Evolutionary conservation across 2,113 vertebrate genomes (phyloP).

Genomic region (Heterochromis multidens): DNA sequence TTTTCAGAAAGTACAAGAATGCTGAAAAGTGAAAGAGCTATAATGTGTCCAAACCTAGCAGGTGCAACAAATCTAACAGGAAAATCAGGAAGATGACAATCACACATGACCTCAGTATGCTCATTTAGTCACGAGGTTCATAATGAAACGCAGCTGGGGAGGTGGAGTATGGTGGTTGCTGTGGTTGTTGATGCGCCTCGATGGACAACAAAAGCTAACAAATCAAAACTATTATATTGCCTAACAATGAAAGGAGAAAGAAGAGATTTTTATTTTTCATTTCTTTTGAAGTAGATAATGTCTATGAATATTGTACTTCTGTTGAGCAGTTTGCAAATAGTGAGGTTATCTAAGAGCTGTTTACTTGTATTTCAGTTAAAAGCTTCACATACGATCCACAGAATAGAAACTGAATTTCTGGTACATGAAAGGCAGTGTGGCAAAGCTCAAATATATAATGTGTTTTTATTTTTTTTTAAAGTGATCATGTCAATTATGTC

Average conservation of each 20-base stretch:
- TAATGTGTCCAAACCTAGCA: not conserved
- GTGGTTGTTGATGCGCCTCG: not conserved
- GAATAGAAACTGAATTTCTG: not conserved
- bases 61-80: slow-evolving; percentile 24
- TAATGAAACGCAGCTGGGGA: not conserved
- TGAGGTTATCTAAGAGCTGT: not conserved
- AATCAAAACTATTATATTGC: not conserved
- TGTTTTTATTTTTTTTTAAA: not conserved
- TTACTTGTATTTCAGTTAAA: not conserved
- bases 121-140: not conserved
- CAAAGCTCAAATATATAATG: not conserved
- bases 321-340: not conserved
- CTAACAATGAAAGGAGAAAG: not conserved
- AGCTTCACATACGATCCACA: not conserved
- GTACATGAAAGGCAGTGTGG: not conserved
- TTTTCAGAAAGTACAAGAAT: not conserved
- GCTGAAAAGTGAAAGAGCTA: not conserved
- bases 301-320: not conserved
- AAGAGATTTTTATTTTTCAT: not conserved
- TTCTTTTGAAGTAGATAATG: not conserved
- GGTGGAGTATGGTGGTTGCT: not conserved
- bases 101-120: not conserved
- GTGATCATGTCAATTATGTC: not conserved
- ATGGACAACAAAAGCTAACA: not conserved
- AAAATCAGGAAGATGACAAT: not conserved